Evolutionary conservation across 2,888 invertebrate genomes (phyloP), one percentile per base, ranked within the genome.

Genomic region (Eupithecia insigniata): DNA sequence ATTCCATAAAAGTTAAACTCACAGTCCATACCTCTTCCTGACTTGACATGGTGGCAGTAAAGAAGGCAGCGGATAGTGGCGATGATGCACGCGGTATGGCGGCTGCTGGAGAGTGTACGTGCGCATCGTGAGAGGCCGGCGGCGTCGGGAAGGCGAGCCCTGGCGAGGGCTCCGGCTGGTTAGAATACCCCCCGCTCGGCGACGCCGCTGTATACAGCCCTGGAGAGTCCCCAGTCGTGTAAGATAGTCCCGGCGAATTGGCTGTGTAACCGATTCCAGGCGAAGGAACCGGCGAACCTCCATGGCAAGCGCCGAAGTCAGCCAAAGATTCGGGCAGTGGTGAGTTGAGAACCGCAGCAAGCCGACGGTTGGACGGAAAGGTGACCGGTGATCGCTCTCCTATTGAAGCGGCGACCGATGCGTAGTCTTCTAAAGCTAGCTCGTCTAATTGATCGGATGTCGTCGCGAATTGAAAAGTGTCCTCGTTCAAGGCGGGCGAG

Each of bases 131-230:
- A 80, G 97, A 98, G 1, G 98, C 97, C 6, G 98, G 98, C 30
- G 98, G 98, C 12, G 98, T 98, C 3, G 98, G 98, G 85, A 98
- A 98, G 30, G 97, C 89, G 58, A 98, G 95, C 51, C 96, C 96
- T 0, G 97, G 97, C n/a, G 97, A 97, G 73, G 91, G 88, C 71
- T 91, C 89, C 4, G 93, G 87, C 69, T 92, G 93, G 60, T 89
- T 89, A 22, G 92, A 92, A 79, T 92, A 93, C 76, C 89, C 91
- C 67, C 90, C 91, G 62, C 89, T 87, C 4, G 93, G 93, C 6
- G 93, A 93, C 7, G 91, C 85, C 26, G 91, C 93, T 26, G 90
- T 85, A 66, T 91, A 94, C 1, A 93, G 78, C 4, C 93, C 90
- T 18, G 93, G 93, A 1, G 93, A 93, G 79, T 93, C 93, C 46